A percentile compares a stretch with the other conserved stretches of the same genome.
These are phyloP conservation scores for Brachypodius melanocephalos DNA, from an alignment of 2,113 vertebrate genomes.

Conservation along the genomic window DNA sequence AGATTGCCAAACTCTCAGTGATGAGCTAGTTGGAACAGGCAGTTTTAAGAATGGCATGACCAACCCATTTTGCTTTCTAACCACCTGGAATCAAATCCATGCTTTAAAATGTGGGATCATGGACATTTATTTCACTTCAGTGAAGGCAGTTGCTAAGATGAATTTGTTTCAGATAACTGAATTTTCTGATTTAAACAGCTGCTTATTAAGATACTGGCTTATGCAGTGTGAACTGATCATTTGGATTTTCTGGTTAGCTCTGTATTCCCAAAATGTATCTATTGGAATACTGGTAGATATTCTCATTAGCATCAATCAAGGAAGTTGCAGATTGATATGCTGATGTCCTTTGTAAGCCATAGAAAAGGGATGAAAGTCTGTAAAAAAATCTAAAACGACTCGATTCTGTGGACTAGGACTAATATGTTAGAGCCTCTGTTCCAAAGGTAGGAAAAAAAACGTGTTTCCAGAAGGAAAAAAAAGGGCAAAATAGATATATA, in stretches of 20 bases:
- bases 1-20: background rate
- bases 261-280: background rate
- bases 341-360: background rate
- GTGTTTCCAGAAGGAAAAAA: background rate
- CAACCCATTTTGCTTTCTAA: background rate
- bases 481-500: rapidly evolving
- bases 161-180: background rate
- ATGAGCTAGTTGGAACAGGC: background rate
- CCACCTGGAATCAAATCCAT: background rate
- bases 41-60: background rate
- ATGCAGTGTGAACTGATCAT: background rate
- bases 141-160: background rate
- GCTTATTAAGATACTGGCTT: background rate
- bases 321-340: background rate
- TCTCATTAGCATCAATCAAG: background rate
- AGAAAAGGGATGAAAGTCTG: background rate
- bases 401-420: background rate
- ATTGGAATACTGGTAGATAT: rapidly evolving
- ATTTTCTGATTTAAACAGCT: background rate
- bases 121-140: background rate
- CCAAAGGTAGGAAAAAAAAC: background rate
- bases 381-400: background rate
- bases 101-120: background rate
- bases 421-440: background rate
- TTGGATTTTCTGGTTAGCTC: background rate